Conservation (phyloP, 2,888 invertebrate species). For the Campoletis raptor region DNA sequence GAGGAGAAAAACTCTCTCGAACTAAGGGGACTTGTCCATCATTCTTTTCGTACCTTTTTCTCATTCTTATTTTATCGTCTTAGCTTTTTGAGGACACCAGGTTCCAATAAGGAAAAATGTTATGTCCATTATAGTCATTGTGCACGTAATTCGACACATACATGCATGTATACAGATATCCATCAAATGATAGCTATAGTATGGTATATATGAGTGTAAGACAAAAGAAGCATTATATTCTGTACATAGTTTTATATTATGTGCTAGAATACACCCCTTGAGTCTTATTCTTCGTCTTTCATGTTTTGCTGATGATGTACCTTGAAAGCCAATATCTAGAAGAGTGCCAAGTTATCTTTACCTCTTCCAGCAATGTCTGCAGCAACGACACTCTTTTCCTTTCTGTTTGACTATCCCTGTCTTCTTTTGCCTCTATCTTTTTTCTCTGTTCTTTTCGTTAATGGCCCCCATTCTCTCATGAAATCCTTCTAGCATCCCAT, state of each 20-base stretch:
- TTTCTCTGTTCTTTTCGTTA: slow-evolving; percentile 39
- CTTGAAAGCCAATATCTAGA: slow-evolving; percentile 75
- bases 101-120: slow-evolving; percentile 18
- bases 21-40: slow-evolving; percentile 25
- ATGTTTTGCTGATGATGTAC: slow-evolving; percentile 46
- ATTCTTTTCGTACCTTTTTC: slow-evolving; percentile 22
- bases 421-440: slow-evolving; percentile 2
- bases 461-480: slow-evolving; percentile 26
- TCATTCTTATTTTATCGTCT: slow-evolving; percentile 19
- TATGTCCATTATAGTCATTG: slow-evolving; percentile 39
- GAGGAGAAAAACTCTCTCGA: slow-evolving; percentile 40
- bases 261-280: slow-evolving; percentile 19
- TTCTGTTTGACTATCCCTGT: slow-evolving; percentile 13
- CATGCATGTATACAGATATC: slow-evolving; percentile 9
- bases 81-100: background rate
- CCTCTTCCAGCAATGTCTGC: slow-evolving; percentile 22
- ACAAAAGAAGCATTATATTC: slow-evolving; percentile 57
- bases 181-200: background rate
- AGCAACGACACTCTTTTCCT: slow-evolving; percentile 8
- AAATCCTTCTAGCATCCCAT: slow-evolving; percentile 49
- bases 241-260: background rate
- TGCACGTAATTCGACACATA: slow-evolving; percentile 31
- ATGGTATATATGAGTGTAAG: background rate
- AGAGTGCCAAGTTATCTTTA: slow-evolving; percentile 34
- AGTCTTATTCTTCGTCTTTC: slow-evolving; percentile 67